phyloP scores from a whole-genome alignment of 2,113 vertebrate species.

The Bos taurus region DNA sequence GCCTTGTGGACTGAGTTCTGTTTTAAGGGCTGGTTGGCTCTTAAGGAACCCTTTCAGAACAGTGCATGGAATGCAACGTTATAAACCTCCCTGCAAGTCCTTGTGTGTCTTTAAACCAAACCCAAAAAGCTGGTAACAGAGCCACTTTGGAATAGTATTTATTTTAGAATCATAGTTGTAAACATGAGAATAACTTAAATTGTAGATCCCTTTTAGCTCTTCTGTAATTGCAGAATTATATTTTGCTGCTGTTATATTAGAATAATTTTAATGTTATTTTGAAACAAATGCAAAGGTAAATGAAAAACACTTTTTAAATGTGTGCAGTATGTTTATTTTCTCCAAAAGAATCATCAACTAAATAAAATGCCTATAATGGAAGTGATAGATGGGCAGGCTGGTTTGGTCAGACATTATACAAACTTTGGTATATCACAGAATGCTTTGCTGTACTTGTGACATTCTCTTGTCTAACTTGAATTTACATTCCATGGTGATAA shows the following conservation, averaged over 20 bases:
- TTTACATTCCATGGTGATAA: conserved; percentile 47
- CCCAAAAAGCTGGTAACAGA: not conserved
- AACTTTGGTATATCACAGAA: not conserved
- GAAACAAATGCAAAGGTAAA: not conserved
- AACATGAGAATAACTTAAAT: not conserved
- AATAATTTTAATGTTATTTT: conserved; percentile 39
- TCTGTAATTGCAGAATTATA: not conserved
- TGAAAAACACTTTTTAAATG: not conserved
- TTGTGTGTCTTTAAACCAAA: not conserved
- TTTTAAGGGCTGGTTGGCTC: not conserved
- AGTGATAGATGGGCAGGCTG: not conserved
- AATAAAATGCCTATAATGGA: not conserved
- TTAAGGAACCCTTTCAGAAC: not conserved
- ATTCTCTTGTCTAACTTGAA: not conserved
- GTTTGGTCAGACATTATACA: not conserved
- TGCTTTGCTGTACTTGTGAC: not conserved
- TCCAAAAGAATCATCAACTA: not conserved
- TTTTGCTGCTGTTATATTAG: conserved; percentile 41
- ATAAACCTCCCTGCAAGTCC: not conserved
- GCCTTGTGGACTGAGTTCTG: not conserved
- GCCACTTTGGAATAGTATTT: not conserved
- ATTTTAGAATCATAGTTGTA: not conserved
- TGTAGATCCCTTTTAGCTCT: not conserved
- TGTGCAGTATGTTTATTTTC: not conserved
- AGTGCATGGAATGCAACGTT: not conserved